Conservation (phyloP, 1,140 invertebrate genomes). For the Euura saliciscinereae region DNA sequence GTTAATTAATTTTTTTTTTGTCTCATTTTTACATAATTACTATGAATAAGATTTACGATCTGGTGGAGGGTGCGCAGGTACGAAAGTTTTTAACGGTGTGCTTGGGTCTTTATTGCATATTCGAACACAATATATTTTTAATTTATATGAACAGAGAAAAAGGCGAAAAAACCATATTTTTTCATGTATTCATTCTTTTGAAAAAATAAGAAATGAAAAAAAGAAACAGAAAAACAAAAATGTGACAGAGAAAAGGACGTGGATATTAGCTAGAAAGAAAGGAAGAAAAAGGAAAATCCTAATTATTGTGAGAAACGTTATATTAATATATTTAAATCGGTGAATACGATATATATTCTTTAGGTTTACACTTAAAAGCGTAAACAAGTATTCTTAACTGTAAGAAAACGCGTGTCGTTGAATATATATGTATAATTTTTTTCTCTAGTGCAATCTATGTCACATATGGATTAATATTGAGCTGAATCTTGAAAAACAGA, state of each 20-base stretch:
- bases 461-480: conserved; percentile 1
- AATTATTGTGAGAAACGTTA: neutral
- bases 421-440: too few species aligned
- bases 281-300: neutral
- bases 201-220: conserved; percentile 19
- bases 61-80: neutral
- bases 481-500: neutral
- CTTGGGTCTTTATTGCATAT: conserved; percentile 11
- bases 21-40: neutral
- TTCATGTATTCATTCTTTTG: neutral
- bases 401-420: neutral
- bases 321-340: neutral
- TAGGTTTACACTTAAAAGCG: too few species aligned
- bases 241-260: neutral
- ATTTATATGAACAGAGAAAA: neutral
- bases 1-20: neutral
- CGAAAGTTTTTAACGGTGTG: neutral
- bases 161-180: neutral
- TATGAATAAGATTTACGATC: neutral
- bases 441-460: neutral
- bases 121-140: neutral
- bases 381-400: neutral
- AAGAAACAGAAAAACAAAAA: conserved; percentile 19
- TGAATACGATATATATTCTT: conserved; percentile 1
- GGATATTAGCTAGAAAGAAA: neutral